Evolutionary conservation across 2,113 vertebrate genomes (phyloP).

Genomic region (Upupa epops): DNA sequence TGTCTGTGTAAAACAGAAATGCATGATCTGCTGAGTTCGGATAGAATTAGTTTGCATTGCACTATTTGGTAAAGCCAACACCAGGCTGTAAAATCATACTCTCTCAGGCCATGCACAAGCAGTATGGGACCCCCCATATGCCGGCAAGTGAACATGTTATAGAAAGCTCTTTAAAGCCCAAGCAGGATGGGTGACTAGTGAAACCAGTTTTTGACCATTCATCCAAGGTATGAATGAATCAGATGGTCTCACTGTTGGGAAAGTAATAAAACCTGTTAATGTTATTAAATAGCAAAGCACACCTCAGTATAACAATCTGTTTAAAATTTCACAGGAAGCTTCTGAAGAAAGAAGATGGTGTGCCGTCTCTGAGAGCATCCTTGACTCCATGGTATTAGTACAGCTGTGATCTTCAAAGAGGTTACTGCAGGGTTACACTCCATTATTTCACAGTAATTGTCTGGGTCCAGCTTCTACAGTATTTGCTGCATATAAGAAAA

Average conservation of each 20-base stretch:
- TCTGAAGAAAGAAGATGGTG: background rate
- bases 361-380: fast-evolving
- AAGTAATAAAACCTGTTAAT: background rate
- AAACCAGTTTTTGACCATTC: background rate
- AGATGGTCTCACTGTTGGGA: background rate
- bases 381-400: background rate
- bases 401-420: background rate
- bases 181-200: background rate
- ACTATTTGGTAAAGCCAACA: background rate
- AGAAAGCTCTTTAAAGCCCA: background rate
- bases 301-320: background rate
- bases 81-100: background rate
- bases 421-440: background rate
- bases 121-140: background rate
- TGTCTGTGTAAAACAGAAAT: background rate
- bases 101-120: background rate
- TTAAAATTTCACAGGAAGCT: background rate
- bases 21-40: background rate
- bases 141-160: fast-evolving
- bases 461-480: background rate
- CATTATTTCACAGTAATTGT: background rate
- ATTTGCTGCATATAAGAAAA: background rate
- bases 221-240: background rate
- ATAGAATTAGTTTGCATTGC: background rate
- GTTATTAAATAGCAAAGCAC: background rate